Evolutionary conservation across 2,797 vertebrate species (phyloP), one percentile per base, ranked within the genome.

Genomic region (Muraenolepis orangiensis): DNA sequence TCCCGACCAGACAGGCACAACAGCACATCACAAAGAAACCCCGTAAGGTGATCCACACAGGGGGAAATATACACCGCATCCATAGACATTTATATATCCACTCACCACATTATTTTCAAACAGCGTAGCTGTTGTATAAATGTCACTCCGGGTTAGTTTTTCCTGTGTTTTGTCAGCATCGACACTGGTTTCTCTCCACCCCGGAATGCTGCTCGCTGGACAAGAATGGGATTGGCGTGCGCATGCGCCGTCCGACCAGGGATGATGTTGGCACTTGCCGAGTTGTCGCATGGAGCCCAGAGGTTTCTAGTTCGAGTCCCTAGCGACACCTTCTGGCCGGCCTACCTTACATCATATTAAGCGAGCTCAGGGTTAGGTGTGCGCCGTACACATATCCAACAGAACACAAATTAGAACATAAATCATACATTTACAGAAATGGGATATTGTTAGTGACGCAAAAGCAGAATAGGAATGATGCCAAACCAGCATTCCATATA

Each of bases 211-310:
- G 90, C 85, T 90, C 85, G 89, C 87, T 81, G 91, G 88, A 93
- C 92, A 91, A 94, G 88, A 93, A 94, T 92, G 90, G 90, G 87
- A 87, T 82, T 74, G 87, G 74, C 80, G 66, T 61, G 89, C 91
- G 91, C 93, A 92, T n/a, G 92, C 92, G 93, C 88, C 66, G 66
- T 87, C 0, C 36, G 1, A 4, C 10, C 64, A 61, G 75, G 82
- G 85, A 91, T 89, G 89, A 91, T 61, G 57, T 61, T 61, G 57
- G 57, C 57, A 57, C 46, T n/a, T n/a, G 46, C 20, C 2, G 40
- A 46, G 42, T 46, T 46, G 42, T 46, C 42, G 51, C 51, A 23
- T 57, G n/a, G 51, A 57, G 51, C 42, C 42, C 42, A 18, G 18
- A 46, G 13, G 12, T n/a, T 20, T 20, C 6, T 46, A 18, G 6